A percentile compares a stretch with the other conserved stretches of the same genome.
Evolutionary conservation across 2,113 vertebrate genomes (phyloP).

Genomic region (Gracilinanus agilis): DNA sequence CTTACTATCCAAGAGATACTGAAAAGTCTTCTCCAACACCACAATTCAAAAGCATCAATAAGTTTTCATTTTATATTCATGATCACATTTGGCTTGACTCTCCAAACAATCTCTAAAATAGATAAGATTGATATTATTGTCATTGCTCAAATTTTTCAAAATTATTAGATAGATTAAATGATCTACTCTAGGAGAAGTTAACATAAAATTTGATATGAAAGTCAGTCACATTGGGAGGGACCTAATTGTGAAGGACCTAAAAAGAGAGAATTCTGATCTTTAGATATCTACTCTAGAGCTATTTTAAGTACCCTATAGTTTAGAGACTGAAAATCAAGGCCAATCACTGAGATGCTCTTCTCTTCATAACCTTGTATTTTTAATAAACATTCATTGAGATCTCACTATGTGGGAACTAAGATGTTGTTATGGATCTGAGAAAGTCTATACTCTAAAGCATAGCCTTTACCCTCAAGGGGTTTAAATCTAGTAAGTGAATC

Average conservation of each 20-base stretch:
- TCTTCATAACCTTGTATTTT: neutral
- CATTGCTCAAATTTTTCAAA: neutral
- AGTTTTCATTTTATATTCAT: neutral
- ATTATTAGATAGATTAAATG: neutral
- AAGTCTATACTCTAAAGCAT: neutral
- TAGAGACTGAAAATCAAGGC: neutral
- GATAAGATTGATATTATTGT: neutral
- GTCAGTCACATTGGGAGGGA: neutral
- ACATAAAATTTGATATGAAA: neutral
- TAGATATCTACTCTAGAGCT: neutral
- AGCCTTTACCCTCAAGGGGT: neutral
- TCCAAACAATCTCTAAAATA: neutral
- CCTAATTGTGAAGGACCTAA: neutral
- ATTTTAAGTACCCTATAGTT: neutral
- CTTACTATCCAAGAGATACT: too few relatives aligned
- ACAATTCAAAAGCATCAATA: too few relatives aligned
- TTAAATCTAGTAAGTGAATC: neutral
- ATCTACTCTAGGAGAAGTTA: neutral
- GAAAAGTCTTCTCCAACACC: too few relatives aligned
- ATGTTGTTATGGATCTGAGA: neutral
- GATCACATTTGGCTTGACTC: neutral
- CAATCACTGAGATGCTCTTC: neutral
- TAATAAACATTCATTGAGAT: neutral
- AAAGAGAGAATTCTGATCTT: neutral
- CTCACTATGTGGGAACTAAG: neutral